Percentiles rank a stretch among this genome's conserved stretches.
phyloP scores from a whole-genome alignment of 2,797 vertebrate species.

The Enteromius fasciolatus region DNA sequence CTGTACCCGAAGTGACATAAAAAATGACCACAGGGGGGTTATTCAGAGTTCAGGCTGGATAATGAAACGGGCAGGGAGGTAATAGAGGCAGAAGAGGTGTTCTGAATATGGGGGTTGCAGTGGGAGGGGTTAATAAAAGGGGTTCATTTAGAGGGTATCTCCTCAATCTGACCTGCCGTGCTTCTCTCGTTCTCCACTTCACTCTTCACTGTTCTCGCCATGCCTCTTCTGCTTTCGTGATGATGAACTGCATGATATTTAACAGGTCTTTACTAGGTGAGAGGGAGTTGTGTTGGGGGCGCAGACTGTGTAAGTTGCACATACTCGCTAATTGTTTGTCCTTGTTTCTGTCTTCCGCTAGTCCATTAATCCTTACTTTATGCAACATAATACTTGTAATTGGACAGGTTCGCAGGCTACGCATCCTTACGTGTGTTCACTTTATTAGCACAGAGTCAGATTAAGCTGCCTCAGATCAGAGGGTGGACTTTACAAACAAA shows the following conservation, averaged over 20 bases:
- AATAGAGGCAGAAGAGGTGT: constrained; percentile 84
- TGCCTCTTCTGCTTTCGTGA: constrained; percentile 60
- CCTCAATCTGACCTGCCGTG: constrained; percentile 63
- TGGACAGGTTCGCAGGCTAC: constrained; percentile 49
- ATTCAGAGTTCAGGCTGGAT: constrained; percentile 85
- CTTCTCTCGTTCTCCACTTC: constrained; percentile 45
- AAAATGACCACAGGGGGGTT: constrained; percentile 84
- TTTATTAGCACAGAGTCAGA: constrained; percentile 51
- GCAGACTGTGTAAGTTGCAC: constrained; percentile 31
- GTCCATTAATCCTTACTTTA: constrained; percentile 53
- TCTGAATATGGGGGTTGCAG: constrained; percentile 73
- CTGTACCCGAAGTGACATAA: constrained; percentile 83
- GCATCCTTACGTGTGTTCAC: constrained; percentile 31
- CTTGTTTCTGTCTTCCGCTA: constrained; percentile 15
- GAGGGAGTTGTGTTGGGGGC: constrained; percentile 15
- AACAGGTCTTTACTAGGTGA: constrained; percentile 53
- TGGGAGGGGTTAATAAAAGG: constrained; percentile 78
- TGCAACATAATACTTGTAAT: constrained; percentile 55
- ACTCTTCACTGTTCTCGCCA: constrained; percentile 48
- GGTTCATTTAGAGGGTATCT: constrained; percentile 84
- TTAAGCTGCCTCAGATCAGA: constrained; percentile 56
- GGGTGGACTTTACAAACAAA: constrained; percentile 49
- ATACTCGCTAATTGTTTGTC: constrained; percentile 32
- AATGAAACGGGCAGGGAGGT: constrained; percentile 86
- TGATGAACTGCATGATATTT: constrained; percentile 70